Evolutionary conservation across 2,888 invertebrate species (phyloP).

Genomic region (Phania funesta): DNA sequence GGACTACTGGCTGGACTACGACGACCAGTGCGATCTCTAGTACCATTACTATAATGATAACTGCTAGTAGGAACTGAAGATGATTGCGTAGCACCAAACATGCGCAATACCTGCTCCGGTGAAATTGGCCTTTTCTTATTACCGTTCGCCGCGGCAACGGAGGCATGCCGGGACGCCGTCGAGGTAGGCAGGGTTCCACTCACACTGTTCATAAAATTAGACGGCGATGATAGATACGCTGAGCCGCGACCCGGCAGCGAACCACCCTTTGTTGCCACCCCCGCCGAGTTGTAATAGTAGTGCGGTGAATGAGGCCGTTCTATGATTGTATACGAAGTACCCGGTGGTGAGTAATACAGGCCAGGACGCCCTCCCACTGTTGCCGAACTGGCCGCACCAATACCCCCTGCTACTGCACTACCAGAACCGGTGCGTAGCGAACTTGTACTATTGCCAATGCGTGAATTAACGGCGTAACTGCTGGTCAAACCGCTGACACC

Average conservation of each 20-base stretch:
- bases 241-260: constrained; percentile 82
- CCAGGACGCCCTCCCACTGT: constrained; percentile 83
- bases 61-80: constrained; percentile 81
- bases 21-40: constrained; percentile 78
- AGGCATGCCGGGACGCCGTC: constrained; percentile 78
- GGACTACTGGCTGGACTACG: constrained; percentile 88
- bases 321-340: constrained; percentile 93
- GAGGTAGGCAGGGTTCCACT: constrained; percentile 79
- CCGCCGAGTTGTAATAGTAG: constrained; percentile 81
- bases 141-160: constrained; percentile 71
- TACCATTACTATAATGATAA: constrained; percentile 81
- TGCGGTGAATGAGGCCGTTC: constrained; percentile 88
- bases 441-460: constrained; percentile 80
- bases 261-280: constrained; percentile 79
- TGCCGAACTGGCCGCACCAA: constrained; percentile 42
- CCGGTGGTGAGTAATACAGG: constrained; percentile 92
- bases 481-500: constrained; percentile 72
- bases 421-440: constrained; percentile 80
- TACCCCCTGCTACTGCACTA: constrained; percentile 68
- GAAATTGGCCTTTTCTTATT: constrained; percentile 89
- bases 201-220: constrained; percentile 82
- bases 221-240: constrained; percentile 85
- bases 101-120: constrained; percentile 89
- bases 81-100: constrained; percentile 83
- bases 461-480: constrained; percentile 74